These are phyloP conservation scores for Aphidoletes aphidimyza DNA, from an alignment of 2,888 invertebrate species.

Conservation along the genomic window DNA sequence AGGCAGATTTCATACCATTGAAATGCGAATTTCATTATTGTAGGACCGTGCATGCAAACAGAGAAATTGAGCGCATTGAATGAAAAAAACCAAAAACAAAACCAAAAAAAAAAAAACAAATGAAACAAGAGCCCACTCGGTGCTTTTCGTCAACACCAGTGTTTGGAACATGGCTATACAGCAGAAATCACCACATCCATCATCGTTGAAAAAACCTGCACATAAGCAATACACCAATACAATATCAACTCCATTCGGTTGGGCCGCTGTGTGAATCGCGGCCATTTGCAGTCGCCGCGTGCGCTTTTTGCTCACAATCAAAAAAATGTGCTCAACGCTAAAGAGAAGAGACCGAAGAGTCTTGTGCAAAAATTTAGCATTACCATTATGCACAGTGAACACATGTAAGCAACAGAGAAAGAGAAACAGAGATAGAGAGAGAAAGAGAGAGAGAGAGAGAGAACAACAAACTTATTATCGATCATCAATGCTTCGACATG, in stretches of 20 bases:
- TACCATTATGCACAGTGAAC: conserved; percentile 46
- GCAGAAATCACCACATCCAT: conserved; percentile 16
- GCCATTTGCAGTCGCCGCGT: neutral
- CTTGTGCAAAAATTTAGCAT: conserved; percentile 23
- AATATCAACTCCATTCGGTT: neutral
- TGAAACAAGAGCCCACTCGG: neutral
- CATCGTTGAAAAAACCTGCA: neutral
- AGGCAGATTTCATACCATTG: neutral
- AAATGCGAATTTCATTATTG: neutral
- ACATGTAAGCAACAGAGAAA: too few relatives aligned
- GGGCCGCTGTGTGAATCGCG: neutral
- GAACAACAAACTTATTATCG: conserved; percentile 54
- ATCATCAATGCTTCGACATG: conserved; percentile 53
- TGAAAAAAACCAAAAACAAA: neutral
- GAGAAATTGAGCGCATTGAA: neutral
- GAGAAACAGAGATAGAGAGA: too few relatives aligned
- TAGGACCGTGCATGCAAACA: neutral
- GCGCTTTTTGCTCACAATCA: neutral
- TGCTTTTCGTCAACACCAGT: neutral
- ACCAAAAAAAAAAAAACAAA: neutral
- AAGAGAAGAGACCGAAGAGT: conserved; percentile 8
- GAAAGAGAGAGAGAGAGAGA: too few relatives aligned
- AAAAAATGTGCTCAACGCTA: neutral
- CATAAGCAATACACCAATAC: neutral
- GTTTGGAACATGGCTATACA: neutral